Percentiles rank a stretch among this genome's conserved stretches.
These are phyloP conservation scores for Pristionchus exspectatus DNA, from an alignment of 2,888 invertebrate genomes.

Conservation along the genomic window DNA sequence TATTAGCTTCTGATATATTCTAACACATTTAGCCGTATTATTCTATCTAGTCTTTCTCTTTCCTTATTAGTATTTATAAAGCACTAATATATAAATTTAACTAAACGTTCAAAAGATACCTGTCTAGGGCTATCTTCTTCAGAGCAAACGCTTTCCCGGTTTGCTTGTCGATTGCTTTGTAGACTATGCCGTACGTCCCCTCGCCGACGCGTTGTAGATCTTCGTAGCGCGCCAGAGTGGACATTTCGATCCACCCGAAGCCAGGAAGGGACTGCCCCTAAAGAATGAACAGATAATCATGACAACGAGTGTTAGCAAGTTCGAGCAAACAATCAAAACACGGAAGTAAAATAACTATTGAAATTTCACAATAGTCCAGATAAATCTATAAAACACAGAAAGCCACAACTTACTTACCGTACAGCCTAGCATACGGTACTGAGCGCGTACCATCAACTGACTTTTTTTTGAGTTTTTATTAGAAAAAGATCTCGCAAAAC, in stretches of 20 bases:
- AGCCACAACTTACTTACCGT: no score
- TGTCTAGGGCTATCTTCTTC: slow-evolving; percentile 95
- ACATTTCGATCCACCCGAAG: slow-evolving; percentile 15
- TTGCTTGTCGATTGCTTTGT: slow-evolving; percentile 89
- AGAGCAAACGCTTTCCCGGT: slow-evolving; percentile 87
- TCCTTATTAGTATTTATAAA: no score
- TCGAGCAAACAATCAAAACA: slow-evolving; percentile 2
- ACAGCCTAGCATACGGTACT: no score
- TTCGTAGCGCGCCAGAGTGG: slow-evolving; percentile 14
- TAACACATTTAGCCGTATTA: not conserved
- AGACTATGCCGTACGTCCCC: slow-evolving; percentile 98
- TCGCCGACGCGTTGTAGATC: slow-evolving; percentile 95
- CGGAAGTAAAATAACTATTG: no score
- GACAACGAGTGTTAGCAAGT: not conserved
- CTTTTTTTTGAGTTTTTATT: no score
- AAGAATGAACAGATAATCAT: not conserved
- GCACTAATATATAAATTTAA: no score
- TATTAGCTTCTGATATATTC: not conserved
- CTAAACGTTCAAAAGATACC: slow-evolving; percentile 59
- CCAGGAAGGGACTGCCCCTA: not conserved
- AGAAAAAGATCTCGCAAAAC: no score
- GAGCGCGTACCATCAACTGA: no score
- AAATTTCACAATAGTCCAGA: no score
- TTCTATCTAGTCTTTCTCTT: no score
- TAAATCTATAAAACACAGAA: no score